Evolutionary conservation across 1,140 invertebrate genomes (phyloP), one percentile per base, ranked within the genome.

Genomic region (Lordiphosa mommai): DNA sequence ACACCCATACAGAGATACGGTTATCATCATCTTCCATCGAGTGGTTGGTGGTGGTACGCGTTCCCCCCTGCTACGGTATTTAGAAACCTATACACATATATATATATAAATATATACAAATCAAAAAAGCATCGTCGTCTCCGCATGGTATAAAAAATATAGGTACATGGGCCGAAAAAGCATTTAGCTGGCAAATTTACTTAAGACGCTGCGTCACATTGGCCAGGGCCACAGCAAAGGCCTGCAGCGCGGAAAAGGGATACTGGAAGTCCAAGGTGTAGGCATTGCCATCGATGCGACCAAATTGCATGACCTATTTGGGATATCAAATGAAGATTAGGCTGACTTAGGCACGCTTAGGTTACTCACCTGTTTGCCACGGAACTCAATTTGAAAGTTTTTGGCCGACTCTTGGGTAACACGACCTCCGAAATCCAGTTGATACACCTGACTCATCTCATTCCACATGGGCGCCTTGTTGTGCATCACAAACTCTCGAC

Each of bases 391-490:
- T 90, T 99, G 98, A 89, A 99, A 99, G 90, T 99, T 99, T 90
- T 99, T 99, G 1, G 98, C 98, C 3, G 98, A 99, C 89, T 99
- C 98, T 88, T 99, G 98, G 0, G 98, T 99, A 14, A 99, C 98
- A 72, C 98, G 91, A 8, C 98, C 98, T n/a, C 98, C 98, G 91
- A 99, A 99, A 90, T 99, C 98, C 10, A 99, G 91, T 87, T 99
- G 98, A 90, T 99, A 99, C 4, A 99, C 98, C 90, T 99, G 98
- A 87, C 96, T 98, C 87, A 96, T 96, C 89, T 99, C 98, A 90
- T 99, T 99, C 98, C 98, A 99, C 93, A 99, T 96, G 3, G 98
- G 98, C 30, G 98, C 97, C 90, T 99, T 99, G 89, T 99, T 99
- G 88, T 99, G 96, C 96, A 99, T 97, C 10, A 97, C 93, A 87